A percentile compares a stretch with the other conserved stretches of the same genome.
These are phyloP conservation scores for Bagarius yarrelli DNA, from an alignment of 2,113 vertebrate genomes.

Conservation along the genomic window DNA sequence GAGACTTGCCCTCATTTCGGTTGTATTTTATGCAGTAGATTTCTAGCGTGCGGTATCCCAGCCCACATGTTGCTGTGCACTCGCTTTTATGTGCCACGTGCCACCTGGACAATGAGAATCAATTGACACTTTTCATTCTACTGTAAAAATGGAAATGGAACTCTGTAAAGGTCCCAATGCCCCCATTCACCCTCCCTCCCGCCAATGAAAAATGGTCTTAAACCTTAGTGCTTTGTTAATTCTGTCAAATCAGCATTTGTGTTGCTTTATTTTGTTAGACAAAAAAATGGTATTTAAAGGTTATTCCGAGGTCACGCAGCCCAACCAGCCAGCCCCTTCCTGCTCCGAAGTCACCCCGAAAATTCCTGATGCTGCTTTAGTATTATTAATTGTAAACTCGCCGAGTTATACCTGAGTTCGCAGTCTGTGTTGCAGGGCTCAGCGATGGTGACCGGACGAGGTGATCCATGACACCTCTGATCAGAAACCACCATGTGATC, in stretches of 20 bases:
- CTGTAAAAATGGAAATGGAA: too few species aligned
- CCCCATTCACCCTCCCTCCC: too few species aligned
- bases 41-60: conserved; percentile 85
- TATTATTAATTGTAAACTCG: background rate
- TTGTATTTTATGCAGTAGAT: conserved; percentile 88
- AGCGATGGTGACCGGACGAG: conserved; percentile 76
- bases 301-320: too few species aligned
- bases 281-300: too few species aligned
- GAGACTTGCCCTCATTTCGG: conserved; percentile 78
- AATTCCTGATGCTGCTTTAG: too few species aligned
- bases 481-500: conserved; percentile 92
- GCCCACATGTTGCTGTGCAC: conserved; percentile 87
- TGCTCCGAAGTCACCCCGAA: background rate
- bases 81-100: conserved; percentile 86
- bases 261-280: too few species aligned
- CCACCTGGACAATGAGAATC: conserved; percentile 74
- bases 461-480: conserved; percentile 84
- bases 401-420: conserved; percentile 83
- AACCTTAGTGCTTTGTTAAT: too few species aligned
- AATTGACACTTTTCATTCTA: background rate
- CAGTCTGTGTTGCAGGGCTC: conserved; percentile 89
- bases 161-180: too few species aligned
- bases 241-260: too few species aligned
- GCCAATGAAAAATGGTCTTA: too few species aligned
- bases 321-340: too few species aligned